These are phyloP conservation scores for Heliconius ethilla DNA, from an alignment of 2,888 invertebrate species.

Conservation along the genomic window DNA sequence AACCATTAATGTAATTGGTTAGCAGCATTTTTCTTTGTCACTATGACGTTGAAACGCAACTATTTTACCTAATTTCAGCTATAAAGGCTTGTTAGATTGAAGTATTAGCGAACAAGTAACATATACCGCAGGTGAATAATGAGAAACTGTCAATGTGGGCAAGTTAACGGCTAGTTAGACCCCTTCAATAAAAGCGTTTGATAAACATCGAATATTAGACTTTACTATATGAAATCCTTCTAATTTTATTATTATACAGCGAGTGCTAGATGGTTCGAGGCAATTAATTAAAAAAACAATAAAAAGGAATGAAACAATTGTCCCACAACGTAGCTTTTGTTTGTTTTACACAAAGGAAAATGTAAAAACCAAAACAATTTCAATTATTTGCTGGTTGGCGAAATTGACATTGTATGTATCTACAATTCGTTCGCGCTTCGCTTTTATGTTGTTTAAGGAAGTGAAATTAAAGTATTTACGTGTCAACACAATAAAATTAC, in stretches of 20 bases:
- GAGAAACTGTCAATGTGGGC: background rate
- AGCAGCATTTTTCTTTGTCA: too few relatives aligned
- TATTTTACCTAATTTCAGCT: background rate
- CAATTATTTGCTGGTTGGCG: conserved; percentile 12
- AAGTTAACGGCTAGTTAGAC: background rate
- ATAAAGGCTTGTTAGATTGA: background rate
- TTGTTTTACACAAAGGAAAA: conserved; percentile 10
- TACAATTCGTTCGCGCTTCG: background rate
- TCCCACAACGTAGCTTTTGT: conserved; percentile 1
- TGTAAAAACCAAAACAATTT: conserved; percentile 20
- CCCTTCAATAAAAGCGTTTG: background rate
- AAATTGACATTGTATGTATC: background rate
- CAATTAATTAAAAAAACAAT: background rate
- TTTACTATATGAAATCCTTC: background rate
- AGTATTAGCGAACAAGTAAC: background rate
- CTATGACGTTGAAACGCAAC: background rate
- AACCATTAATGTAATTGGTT: too few relatives aligned
- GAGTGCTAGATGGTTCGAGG: background rate
- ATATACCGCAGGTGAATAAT: background rate
- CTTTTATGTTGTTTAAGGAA: conserved; percentile 2
- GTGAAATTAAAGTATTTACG: background rate
- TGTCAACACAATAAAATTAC: background rate
- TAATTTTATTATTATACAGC: background rate
- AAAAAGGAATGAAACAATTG: conserved; percentile 4
- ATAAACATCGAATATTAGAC: background rate